Base-by-base conservation (phyloP, 2,888 invertebrate genomes). In the Camponotus fellah region DNA sequence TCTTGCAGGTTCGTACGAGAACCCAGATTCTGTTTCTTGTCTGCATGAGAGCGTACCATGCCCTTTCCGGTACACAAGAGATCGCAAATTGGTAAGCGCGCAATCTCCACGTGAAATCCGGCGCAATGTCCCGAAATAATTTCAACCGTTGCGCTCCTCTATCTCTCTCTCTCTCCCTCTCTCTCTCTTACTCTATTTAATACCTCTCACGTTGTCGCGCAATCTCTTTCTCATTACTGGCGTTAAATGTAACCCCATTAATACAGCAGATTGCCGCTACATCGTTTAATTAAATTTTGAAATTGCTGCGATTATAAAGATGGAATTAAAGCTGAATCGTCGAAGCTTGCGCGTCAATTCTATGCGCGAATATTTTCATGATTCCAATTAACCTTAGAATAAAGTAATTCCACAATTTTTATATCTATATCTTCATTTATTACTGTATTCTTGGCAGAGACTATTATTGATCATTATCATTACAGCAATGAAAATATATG, bases 1-100 rank as follows among this genome's bases (percentile, higher is more conserved):
- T 89, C 89, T 90, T 89, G 75, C 85, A 75, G 82, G 83, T 88
- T 88, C 86, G 84, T 85, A 83, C 84, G 85, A 76, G 85, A 82
- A 82, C 71, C 83, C 82, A 84, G 88, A 86, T 89, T 89, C 86
- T 85, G 83, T 86, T 87, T 86, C 86, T 84, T 85, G 81, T 80
- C 82, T 80, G 81, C 76, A 74, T 71, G 60, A 60, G 9, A 68
- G 66, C 58, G 43, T 58, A 32, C 34, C 60, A 21, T 69, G 66
- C 58, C 49, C 80, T 49, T 81, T 65, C 72, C 65, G 49, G 81
- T 72, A 83, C 84, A 79, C 75, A 66, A 84, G 83, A 82, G 77
- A 81, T 84, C 82, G 72, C 65, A 65, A 82, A 87, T 80, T 83
- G 85, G 53, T 62, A 76, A 71, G 77, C 76, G n/a, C 80, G 43